Evolutionary conservation across 2,888 invertebrate genomes (phyloP).

Genomic region (Aethes cnicana): DNA sequence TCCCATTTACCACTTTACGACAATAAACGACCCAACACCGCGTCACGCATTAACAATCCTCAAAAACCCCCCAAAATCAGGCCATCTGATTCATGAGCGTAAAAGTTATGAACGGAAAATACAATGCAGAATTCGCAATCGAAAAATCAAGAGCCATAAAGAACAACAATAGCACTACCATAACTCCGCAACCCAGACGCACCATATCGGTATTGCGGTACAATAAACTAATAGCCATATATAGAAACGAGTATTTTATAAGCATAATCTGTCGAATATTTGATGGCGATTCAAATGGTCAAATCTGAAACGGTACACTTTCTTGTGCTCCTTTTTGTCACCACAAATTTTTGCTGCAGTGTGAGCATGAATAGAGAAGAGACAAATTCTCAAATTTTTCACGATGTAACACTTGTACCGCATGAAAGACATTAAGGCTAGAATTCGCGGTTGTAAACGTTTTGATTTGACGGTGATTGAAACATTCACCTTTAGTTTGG

Average conservation of each 20-base stretch:
- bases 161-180: slow-evolving; percentile 31
- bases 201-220: slow-evolving; percentile 25
- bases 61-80: slow-evolving; percentile 24
- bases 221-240: slow-evolving; percentile 34
- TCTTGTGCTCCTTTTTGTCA: slow-evolving; percentile 40
- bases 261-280: slow-evolving; percentile 16
- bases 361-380: slow-evolving; percentile 41
- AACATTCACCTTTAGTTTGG: too few species aligned
- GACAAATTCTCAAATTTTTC: too few species aligned
- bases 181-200: slow-evolving; percentile 32
- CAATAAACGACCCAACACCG: slow-evolving; percentile 39
- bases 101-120: slow-evolving; percentile 36
- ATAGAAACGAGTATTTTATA: slow-evolving; percentile 29
- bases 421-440: too few species aligned
- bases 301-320: slow-evolving; percentile 41
- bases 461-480: too few species aligned
- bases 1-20: slow-evolving; percentile 33
- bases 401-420: too few species aligned
- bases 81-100: slow-evolving; percentile 25
- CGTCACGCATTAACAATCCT: slow-evolving; percentile 25
- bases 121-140: slow-evolving; percentile 49
- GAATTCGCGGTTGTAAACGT: too few species aligned
- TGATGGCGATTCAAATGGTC: slow-evolving; percentile 24
- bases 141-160: slow-evolving; percentile 41
- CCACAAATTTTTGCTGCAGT: slow-evolving; percentile 38